These are phyloP conservation scores for Spisula solida DNA, from an alignment of 2,888 invertebrate species.

Conservation along the genomic window DNA sequence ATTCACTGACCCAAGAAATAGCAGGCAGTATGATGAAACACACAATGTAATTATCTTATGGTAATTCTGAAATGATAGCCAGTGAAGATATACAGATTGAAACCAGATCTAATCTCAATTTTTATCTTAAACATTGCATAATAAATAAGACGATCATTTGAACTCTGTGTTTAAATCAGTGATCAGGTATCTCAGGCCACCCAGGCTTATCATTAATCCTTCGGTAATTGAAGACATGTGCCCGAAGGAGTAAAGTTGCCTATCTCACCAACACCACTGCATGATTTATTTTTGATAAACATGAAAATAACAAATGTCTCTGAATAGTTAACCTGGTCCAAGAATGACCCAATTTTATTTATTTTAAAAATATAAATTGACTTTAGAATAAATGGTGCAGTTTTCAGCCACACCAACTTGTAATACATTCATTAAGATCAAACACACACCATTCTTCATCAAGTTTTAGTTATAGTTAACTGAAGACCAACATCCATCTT, in stretches of 20 bases:
- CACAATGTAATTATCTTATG: conserved; percentile 11
- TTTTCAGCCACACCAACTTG: no score
- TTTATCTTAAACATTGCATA: conserved; percentile 43
- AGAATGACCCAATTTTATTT: no score
- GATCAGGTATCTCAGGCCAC: conserved; percentile 50
- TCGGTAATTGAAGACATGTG: conserved; percentile 33
- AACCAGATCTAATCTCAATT: conserved; percentile 13
- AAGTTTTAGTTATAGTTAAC: no score
- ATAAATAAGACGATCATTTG: conserved; percentile 35
- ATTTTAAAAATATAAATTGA: no score
- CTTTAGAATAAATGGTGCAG: no score
- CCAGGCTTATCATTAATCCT: conserved; percentile 46
- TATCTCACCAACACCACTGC: neutral
- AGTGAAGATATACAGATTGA: conserved; percentile 21
- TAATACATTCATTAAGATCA: no score
- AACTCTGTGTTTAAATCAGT: conserved; percentile 30
- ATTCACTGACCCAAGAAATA: neutral
- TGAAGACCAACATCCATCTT: no score
- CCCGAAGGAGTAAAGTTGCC: neutral
- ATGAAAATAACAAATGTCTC: conserved; percentile 1
- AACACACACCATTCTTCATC: no score
- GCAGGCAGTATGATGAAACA: neutral
- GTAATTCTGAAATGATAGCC: conserved; percentile 26
- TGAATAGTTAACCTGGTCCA: neutral
- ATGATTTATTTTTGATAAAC: conserved; percentile 5